Percentiles rank a stretch among this genome's conserved stretches.
phyloP scores from a whole-genome alignment of 2,113 vertebrate genomes.

The Phylloscopus whistleri region DNA sequence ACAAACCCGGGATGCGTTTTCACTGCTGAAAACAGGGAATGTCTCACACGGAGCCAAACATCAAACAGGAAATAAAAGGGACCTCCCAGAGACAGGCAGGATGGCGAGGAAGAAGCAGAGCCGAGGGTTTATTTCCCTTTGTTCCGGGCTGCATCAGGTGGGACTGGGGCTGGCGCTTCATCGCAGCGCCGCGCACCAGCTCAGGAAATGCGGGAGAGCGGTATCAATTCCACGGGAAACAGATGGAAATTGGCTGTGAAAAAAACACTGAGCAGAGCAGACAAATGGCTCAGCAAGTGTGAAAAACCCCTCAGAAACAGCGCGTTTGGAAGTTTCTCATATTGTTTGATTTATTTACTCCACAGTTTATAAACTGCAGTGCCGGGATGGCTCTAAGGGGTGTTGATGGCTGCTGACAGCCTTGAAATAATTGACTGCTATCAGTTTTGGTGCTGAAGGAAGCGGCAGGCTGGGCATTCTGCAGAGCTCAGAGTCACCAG shows the following conservation, averaged over 20 bases:
- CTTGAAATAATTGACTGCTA: background rate
- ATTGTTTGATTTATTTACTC: conserved; percentile 50
- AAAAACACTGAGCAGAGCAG: conserved; percentile 26
- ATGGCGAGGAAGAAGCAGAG: accelerated
- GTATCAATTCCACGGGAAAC: background rate
- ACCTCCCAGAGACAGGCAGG: background rate
- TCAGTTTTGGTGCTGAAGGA: background rate
- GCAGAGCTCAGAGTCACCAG: background rate
- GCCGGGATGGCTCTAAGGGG: background rate
- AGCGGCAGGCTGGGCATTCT: background rate
- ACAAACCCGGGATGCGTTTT: background rate
- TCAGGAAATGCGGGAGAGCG: background rate
- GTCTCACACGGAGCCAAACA: accelerated
- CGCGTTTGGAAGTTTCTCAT: background rate
- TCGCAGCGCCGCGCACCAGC: accelerated
- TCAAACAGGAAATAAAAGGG: background rate
- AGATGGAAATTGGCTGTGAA: conserved; percentile 44
- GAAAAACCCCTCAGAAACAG: background rate
- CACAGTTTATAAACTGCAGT: background rate
- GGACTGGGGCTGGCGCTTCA: background rate
- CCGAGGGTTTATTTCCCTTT: accelerated
- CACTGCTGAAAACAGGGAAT: background rate
- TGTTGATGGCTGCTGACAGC: background rate
- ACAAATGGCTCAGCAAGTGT: conserved; percentile 34
- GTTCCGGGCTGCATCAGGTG: background rate